Evolutionary conservation across 2,113 vertebrate genomes (phyloP), one percentile per base, ranked within the genome.

Genomic region (Loxodonta africana): DNA sequence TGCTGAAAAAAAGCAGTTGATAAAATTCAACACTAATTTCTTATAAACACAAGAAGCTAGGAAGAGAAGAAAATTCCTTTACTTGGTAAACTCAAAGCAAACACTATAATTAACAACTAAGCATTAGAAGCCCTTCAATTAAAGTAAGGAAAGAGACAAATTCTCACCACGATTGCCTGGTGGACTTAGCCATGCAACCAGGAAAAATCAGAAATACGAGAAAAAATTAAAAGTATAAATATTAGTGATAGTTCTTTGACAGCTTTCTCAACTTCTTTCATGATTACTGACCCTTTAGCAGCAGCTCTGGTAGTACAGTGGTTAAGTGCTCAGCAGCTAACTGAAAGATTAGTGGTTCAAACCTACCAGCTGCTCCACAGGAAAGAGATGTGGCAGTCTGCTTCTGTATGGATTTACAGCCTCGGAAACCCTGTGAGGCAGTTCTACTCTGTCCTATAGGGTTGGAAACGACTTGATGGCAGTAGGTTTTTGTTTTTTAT

Each of bases 191-290:
- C 53, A 94, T 91, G 92, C 51, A 88, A 81, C 15, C 8, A 73
- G 3, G 26, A 83, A 83, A 95, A 80, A 30, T 78, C n/a, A 63
- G 11, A 93, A 94, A 91, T 78, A 23, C 69, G 83, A 94, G 44
- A 53, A 69, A 86, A 76, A 91, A 91, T 46, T 8, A 84, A 76
- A 85, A 86, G 17, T 26, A 63, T 65, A 88, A 91, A 83, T 76
- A 60, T 67, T 41, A 83, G 37, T 63, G 37, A 78, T 2, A 60
- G 37, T 12, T 83, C 77, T 94, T 92, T 23, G 20, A 84, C 46
- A 83, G 20, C 0, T 80, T 69, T 87, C 28, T 88, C 25, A 84
- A 30, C n/a, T 84, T 90, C 51, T 92, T 92, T 85, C 30, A 69
- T 12, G 41, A 53, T 81, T 71, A 73, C n/a, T 90, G 28, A 51